A percentile compares a stretch with the other conserved stretches of the same genome.
Evolutionary conservation across 2,888 invertebrate genomes (phyloP).

Genomic region (Caenorhabditis sp.): DNA sequence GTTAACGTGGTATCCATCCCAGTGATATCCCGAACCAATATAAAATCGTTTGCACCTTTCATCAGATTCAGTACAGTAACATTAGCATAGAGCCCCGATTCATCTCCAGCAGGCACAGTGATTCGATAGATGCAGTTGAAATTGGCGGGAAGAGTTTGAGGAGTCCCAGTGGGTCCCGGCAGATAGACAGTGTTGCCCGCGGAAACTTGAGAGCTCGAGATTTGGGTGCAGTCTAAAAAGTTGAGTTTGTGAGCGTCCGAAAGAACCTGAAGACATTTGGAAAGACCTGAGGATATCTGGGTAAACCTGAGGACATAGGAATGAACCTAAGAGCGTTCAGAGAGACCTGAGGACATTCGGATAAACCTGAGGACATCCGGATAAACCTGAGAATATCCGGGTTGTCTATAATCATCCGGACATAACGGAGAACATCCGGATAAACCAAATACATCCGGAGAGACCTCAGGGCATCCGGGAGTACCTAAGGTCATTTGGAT

Average conservation of each 20-base stretch:
- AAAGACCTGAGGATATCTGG: too few relatives aligned
- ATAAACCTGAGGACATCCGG: too few relatives aligned
- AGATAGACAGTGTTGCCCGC: not conserved
- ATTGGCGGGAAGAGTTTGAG: not conserved
- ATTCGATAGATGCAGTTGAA: constrained; percentile 6
- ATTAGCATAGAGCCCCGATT: not conserved
- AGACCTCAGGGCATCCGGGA: too few relatives aligned
- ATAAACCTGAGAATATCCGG: too few relatives aligned
- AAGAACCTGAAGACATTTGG: too few relatives aligned
- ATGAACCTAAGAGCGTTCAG: too few relatives aligned
- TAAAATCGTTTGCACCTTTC: not conserved
- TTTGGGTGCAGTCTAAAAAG: constrained; percentile 1
- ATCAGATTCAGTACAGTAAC: not conserved
- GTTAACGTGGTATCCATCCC: not conserved
- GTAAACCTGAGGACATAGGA: too few relatives aligned
- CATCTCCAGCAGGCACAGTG: not conserved
- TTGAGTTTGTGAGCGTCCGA: not conserved
- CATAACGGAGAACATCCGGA: too few relatives aligned
- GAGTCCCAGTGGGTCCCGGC: not conserved
- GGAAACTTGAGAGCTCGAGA: not conserved
- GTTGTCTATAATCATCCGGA: too few relatives aligned
- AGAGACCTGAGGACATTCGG: too few relatives aligned
- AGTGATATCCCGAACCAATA: not conserved
- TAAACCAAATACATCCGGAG: too few relatives aligned
- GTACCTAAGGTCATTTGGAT: too few relatives aligned